These are phyloP conservation scores for Noctua fimbriata DNA, from an alignment of 2,888 invertebrate genomes.

Conservation along the genomic window DNA sequence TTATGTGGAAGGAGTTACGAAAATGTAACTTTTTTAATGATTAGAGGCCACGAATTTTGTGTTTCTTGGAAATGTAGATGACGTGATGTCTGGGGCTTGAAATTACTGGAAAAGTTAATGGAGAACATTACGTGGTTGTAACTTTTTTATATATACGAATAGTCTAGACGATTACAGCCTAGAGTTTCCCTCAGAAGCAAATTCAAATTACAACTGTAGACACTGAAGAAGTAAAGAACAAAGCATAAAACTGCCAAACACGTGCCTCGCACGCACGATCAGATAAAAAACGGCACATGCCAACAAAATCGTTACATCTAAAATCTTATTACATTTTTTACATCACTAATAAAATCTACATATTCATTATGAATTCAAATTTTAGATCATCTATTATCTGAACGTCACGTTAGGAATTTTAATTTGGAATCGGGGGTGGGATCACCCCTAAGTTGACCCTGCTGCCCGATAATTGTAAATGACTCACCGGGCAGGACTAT, in stretches of 20 bases:
- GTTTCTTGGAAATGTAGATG: slow-evolving; percentile 37
- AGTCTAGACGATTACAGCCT: not conserved
- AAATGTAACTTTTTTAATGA: slow-evolving; percentile 26
- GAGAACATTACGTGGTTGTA: not conserved
- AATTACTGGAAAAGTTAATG: slow-evolving; percentile 5
- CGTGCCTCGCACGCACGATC: slow-evolving; percentile 47
- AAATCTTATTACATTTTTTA: slow-evolving; percentile 62
- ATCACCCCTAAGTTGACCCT: slow-evolving; percentile 74
- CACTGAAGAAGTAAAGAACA: slow-evolving; percentile 8
- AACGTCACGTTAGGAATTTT: slow-evolving; percentile 80
- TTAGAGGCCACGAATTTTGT: slow-evolving; percentile 9
- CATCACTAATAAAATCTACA: slow-evolving; percentile 64
- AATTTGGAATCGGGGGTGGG: slow-evolving; percentile 79
- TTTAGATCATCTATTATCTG: slow-evolving; percentile 79
- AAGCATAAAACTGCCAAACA: slow-evolving; percentile 31
- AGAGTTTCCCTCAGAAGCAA: not conserved
- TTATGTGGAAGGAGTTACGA: slow-evolving; percentile 30
- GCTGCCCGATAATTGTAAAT: slow-evolving; percentile 78
- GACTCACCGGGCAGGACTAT: slow-evolving; percentile 72
- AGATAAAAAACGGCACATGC: slow-evolving; percentile 31
- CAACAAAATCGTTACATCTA: slow-evolving; percentile 34
- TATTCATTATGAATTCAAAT: slow-evolving; percentile 75
- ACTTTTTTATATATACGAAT: slow-evolving; percentile 16
- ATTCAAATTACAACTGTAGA: slow-evolving; percentile 14
- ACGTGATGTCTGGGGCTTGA: slow-evolving; percentile 38